Percentiles rank a stretch among this genome's conserved stretches.
Evolutionary conservation across 2,113 vertebrate genomes (phyloP).

Genomic region (Mirounga angustirostris): DNA sequence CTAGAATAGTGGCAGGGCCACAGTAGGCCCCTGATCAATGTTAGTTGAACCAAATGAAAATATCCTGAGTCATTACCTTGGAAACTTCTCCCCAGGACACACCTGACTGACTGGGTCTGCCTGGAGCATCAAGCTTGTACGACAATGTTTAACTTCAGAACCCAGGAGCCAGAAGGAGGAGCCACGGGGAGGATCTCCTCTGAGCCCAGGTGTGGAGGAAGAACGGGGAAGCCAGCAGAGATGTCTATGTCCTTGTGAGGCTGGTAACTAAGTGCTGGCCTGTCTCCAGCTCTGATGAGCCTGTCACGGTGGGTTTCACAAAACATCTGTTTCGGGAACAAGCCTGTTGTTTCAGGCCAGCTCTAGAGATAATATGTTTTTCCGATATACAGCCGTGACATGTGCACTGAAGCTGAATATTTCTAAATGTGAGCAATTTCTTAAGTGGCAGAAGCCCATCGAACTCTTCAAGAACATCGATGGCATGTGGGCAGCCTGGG

Average conservation of each 20-base stretch:
- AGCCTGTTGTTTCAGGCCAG: conserved; percentile 44
- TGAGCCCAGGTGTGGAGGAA: background rate
- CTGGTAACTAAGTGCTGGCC: conserved; percentile 4
- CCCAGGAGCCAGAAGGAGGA: background rate
- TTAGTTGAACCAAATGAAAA: background rate
- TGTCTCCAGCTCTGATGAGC: background rate
- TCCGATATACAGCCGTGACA: background rate
- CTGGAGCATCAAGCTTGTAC: background rate
- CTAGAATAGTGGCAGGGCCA: background rate
- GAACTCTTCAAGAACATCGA: background rate
- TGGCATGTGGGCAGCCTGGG: background rate
- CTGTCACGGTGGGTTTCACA: background rate
- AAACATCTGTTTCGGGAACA: conserved; percentile 54
- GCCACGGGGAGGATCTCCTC: background rate
- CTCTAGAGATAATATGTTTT: conserved; percentile 46
- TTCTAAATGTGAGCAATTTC: conserved; percentile 36
- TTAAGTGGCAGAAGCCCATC: conserved; percentile 37
- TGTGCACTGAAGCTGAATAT: background rate
- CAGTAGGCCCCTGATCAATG: background rate
- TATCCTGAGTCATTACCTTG: background rate
- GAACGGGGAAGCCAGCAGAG: background rate
- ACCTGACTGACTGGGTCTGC: background rate
- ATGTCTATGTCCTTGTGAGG: background rate
- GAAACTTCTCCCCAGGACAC: background rate
- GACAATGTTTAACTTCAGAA: conserved; percentile 70